A percentile compares a stretch with the other conserved stretches of the same genome.
Conservation (phyloP, 2,113 vertebrate genomes). For the Eidolon helvum region DNA sequence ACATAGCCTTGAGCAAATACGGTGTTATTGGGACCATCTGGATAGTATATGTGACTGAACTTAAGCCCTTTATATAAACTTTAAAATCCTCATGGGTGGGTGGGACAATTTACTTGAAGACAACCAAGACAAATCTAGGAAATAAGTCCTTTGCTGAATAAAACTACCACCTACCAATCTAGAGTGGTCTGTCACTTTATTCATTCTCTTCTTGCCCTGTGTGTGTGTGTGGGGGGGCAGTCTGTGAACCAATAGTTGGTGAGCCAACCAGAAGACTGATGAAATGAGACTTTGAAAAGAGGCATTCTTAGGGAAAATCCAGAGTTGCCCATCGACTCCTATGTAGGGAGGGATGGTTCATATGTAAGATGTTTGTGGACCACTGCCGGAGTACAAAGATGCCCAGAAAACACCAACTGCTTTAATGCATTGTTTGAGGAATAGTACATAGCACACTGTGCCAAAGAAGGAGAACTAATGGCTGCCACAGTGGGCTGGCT, state of each 20-base stretch:
- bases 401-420: background rate
- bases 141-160: background rate
- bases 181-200: background rate
- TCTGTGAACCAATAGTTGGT: background rate
- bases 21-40: background rate
- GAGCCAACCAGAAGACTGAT: background rate
- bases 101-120: background rate
- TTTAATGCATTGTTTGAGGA: background rate
- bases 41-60: background rate
- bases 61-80: background rate
- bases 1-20: background rate
- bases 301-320: background rate
- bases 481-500: background rate
- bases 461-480: background rate
- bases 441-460: rapidly evolving
- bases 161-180: background rate
- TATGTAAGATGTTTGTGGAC: background rate
- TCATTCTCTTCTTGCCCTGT: background rate
- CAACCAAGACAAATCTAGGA: background rate
- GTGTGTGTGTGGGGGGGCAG: background rate
- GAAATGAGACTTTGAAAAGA: background rate
- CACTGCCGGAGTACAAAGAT: background rate
- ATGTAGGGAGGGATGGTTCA: background rate
- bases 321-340: background rate
- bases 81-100: background rate